Conservation (phyloP, 2,888 invertebrate species). For the Tuberolachnus salignus region DNA sequence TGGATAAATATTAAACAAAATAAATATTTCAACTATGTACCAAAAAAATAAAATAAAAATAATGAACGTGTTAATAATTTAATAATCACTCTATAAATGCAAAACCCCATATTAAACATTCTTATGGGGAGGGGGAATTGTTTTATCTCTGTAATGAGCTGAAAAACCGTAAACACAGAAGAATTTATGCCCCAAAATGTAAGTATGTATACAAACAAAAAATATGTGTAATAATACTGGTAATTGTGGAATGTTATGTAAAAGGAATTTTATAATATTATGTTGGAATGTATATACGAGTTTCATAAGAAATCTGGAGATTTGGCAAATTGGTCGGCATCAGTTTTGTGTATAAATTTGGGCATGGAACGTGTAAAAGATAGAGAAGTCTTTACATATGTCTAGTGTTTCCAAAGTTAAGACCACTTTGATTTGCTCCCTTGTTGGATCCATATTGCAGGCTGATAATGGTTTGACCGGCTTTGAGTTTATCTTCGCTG, state of each 20-base stretch:
- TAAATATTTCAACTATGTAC: slow-evolving; percentile 55
- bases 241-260: slow-evolving; percentile 24
- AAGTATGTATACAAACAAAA: neutral
- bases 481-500: slow-evolving; percentile 90
- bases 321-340: neutral
- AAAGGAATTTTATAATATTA: slow-evolving; percentile 5
- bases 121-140: too few relatives aligned
- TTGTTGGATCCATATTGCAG: slow-evolving; percentile 97
- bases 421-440: slow-evolving; percentile 94
- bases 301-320: neutral
- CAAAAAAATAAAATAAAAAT: slow-evolving; percentile 41
- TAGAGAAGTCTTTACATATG: slow-evolving; percentile 78
- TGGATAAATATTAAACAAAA: slow-evolving; percentile 44
- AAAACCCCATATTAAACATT: neutral
- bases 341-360: slow-evolving; percentile 18
- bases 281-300: slow-evolving; percentile 1
- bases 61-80: slow-evolving; percentile 51
- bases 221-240: slow-evolving; percentile 34
- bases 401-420: slow-evolving; percentile 95
- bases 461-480: slow-evolving; percentile 90
- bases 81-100: slow-evolving; percentile 10
- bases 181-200: slow-evolving; percentile 18
- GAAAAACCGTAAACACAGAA: neutral
- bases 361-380: neutral
- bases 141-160: neutral